Conservation (phyloP, 2,888 invertebrate genomes). For the Willowsia nigromaculata region DNA sequence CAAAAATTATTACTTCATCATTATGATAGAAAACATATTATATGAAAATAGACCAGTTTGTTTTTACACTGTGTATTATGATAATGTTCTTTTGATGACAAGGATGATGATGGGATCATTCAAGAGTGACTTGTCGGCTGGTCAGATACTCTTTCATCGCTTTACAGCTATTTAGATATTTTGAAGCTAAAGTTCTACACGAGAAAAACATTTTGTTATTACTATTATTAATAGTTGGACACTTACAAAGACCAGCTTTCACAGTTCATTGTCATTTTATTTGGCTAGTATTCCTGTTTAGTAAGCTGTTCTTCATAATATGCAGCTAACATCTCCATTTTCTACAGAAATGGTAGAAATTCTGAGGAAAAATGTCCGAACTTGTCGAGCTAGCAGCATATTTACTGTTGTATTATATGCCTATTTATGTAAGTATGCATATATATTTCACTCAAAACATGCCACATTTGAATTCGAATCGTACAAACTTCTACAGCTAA, state of each 20-base stretch:
- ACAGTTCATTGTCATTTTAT: constrained; percentile 49
- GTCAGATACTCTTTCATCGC: not conserved
- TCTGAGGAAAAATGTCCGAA: not conserved
- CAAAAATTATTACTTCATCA: too few species aligned
- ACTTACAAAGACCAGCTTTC: not conserved
- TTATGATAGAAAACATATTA: too few species aligned
- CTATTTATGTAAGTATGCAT: not conserved
- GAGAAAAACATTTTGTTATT: constrained; percentile 7
- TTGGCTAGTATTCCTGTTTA: constrained; percentile 61
- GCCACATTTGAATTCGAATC: constrained; percentile 3
- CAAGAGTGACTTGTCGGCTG: not conserved
- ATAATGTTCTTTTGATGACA: not conserved
- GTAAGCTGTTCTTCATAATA: constrained; percentile 51
- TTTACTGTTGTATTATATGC: not conserved
- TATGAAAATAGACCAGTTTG: too few species aligned
- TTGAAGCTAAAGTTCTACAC: not conserved
- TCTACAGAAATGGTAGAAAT: not conserved
- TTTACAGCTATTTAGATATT: not conserved
- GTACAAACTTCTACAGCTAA: not conserved
- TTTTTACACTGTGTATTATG: not conserved
- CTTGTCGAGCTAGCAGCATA: not conserved
- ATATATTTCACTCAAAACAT: not conserved
- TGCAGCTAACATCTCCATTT: not conserved
- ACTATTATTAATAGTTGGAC: not conserved
- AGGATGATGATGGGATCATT: not conserved